Percentiles rank a stretch among this genome's conserved stretches.
Evolutionary conservation across 2,113 vertebrate species (phyloP).

Genomic region (Lathamus discolor): DNA sequence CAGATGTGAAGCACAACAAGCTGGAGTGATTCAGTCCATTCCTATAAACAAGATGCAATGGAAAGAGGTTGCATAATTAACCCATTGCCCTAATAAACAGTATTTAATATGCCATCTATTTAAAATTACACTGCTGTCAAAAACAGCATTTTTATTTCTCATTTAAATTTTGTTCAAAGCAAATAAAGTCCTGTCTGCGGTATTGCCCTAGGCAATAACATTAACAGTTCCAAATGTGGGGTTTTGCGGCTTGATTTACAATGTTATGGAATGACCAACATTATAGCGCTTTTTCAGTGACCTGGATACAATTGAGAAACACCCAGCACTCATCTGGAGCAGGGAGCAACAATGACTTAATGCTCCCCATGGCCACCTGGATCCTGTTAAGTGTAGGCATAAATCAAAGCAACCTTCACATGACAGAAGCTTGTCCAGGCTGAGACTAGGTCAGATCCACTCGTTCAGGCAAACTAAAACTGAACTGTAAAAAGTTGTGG

Average conservation of each 20-base stretch:
- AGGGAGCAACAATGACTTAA: rapidly evolving
- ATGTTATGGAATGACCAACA: background rate
- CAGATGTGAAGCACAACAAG: background rate
- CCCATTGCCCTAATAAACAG: background rate
- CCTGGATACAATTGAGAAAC: background rate
- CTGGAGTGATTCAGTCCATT: background rate
- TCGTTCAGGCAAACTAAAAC: background rate
- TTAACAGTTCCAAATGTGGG: background rate
- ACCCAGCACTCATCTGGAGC: background rate
- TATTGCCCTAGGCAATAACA: background rate
- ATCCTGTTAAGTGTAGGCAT: background rate
- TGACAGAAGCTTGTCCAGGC: background rate
- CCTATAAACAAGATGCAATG: constrained; percentile 33
- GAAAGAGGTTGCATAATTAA: constrained; percentile 40
- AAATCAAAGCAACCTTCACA: background rate
- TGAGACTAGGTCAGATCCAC: background rate
- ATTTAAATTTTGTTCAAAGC: constrained; percentile 33
- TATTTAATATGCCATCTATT: constrained; percentile 1
- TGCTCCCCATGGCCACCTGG: background rate
- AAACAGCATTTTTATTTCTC: background rate
- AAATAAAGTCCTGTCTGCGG: background rate
- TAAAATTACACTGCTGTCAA: constrained; percentile 38
- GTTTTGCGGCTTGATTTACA: constrained; percentile 3
- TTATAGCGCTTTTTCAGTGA: background rate
- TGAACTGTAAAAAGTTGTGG: background rate